phyloP scores from a whole-genome alignment of 2,113 vertebrate genomes.

The Cathartes aura region DNA sequence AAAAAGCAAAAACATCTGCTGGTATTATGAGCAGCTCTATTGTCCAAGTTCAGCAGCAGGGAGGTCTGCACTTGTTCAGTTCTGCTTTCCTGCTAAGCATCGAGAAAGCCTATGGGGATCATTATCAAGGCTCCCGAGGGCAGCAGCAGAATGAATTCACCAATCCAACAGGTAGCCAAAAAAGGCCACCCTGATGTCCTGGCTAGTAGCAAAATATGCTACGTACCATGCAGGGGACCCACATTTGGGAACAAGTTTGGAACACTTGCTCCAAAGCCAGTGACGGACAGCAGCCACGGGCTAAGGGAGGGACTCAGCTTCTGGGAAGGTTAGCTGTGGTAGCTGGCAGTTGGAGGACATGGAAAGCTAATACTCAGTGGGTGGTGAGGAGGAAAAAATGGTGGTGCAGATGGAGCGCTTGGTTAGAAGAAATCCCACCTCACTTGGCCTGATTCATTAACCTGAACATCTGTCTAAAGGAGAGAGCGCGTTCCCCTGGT shows the following conservation, averaged over 20 bases:
- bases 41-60: constrained; percentile 47
- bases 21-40: constrained; percentile 54
- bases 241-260: neutral
- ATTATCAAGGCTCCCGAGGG: neutral
- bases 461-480: neutral
- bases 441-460: neutral
- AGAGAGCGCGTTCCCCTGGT: neutral
- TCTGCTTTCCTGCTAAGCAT: constrained; percentile 10
- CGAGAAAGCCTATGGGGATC: neutral
- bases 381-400: neutral
- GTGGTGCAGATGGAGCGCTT: neutral
- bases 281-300: neutral
- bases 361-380: neutral
- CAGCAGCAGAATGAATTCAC: neutral
- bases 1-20: constrained; percentile 69
- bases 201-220: neutral
- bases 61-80: constrained; percentile 63
- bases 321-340: neutral
- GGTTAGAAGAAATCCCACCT: neutral
- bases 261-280: neutral
- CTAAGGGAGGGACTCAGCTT: neutral
- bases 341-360: neutral
- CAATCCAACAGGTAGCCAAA: neutral
- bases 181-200: neutral
- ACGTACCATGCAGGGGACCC: accelerated